phyloP scores from a whole-genome alignment of 2,888 invertebrate species.

The Herminia tarsipennalis region DNA sequence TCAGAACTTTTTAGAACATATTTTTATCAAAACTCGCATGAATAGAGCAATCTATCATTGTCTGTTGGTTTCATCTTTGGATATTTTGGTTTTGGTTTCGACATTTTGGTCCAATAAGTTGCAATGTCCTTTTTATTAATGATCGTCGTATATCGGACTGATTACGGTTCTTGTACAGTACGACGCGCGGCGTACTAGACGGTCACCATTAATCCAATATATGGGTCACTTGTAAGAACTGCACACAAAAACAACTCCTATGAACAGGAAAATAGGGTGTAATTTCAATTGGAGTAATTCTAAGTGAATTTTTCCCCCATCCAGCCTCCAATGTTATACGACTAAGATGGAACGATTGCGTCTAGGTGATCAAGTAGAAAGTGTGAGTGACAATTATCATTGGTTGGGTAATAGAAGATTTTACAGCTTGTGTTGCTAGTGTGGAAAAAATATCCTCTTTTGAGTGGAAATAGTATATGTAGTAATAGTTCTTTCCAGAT shows the following conservation, averaged over 20 bases:
- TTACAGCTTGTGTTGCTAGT: conserved; percentile 41
- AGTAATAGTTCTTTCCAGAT: too few species aligned
- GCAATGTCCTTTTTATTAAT: too few species aligned
- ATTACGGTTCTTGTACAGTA: too few species aligned
- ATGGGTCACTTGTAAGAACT: conserved; percentile 26
- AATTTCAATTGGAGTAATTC: conserved; percentile 2
- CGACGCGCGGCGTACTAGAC: too few species aligned
- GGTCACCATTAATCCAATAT: too few species aligned
- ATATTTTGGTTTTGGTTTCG: too few species aligned
- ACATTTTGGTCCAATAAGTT: too few species aligned
- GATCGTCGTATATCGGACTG: too few species aligned
- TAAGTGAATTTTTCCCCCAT: conserved; percentile 8
- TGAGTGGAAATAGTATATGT: conserved; percentile 11
- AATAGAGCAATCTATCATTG: too few species aligned
- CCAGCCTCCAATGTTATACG: conserved; percentile 50
- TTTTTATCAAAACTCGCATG: too few species aligned
- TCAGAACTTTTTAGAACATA: too few species aligned
- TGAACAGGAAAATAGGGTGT: not conserved
- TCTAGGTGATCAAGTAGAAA: conserved; percentile 36
- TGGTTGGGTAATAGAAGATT: conserved; percentile 51
- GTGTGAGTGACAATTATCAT: conserved; percentile 44
- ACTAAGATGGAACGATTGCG: conserved; percentile 38
- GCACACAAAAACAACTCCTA: conserved; percentile 9
- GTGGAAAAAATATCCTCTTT: not conserved
- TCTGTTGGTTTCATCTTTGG: too few species aligned